Percentiles rank a stretch among this genome's conserved stretches.
phyloP scores from a whole-genome alignment of 1,140 invertebrate genomes.

The Pseudomyrmex concolor region DNA sequence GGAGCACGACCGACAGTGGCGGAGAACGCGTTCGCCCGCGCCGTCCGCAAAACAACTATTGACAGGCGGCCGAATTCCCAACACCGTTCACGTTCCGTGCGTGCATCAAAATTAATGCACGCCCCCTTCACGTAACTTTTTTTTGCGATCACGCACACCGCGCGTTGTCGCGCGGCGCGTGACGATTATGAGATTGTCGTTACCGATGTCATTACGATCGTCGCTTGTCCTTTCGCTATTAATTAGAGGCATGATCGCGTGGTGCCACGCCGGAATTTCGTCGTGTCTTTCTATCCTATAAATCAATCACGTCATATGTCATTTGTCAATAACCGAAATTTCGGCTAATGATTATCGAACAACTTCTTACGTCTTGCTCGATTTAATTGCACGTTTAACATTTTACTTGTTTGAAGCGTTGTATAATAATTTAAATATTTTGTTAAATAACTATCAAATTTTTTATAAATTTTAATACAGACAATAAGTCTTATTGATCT shows the following conservation, averaged over 20 bases:
- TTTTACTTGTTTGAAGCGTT: constrained; percentile 34
- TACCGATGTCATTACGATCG: constrained; percentile 48
- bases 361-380: constrained; percentile 32
- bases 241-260: constrained; percentile 60
- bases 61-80: constrained; percentile 71
- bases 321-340: constrained; percentile 22
- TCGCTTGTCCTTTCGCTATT: constrained; percentile 57
- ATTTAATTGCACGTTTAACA: constrained; percentile 42
- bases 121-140: not conserved
- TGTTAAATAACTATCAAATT: not conserved
- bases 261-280: constrained; percentile 16
- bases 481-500: not conserved
- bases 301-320: constrained; percentile 39
- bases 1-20: constrained; percentile 46
- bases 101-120: constrained; percentile 67
- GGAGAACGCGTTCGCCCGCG: constrained; percentile 13
- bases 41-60: constrained; percentile 74
- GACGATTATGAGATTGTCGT: constrained; percentile 61
- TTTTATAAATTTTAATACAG: not conserved
- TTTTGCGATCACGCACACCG: constrained; percentile 17
- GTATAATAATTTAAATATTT: constrained; percentile 34
- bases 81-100: constrained; percentile 51
- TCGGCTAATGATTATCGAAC: not conserved
- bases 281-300: constrained; percentile 11
- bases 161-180: constrained; percentile 14